These are phyloP conservation scores for Papilio gigon DNA, from an alignment of 2,888 invertebrate genomes.

Conservation along the genomic window DNA sequence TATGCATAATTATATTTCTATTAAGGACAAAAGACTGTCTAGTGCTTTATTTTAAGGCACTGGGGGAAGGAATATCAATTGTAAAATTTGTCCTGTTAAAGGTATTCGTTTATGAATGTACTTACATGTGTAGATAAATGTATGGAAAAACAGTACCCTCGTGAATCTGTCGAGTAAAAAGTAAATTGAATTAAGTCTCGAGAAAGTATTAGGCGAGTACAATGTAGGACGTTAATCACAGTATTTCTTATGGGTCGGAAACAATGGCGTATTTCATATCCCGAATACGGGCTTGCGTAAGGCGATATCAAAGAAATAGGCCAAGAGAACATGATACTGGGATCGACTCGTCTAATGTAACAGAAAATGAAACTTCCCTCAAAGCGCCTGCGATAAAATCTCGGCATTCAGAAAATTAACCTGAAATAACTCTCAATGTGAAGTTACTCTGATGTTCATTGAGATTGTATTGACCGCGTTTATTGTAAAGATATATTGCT, in stretches of 20 bases:
- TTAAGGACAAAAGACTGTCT: too few relatives aligned
- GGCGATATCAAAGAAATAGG: slow-evolving; percentile 24
- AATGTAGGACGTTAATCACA: slow-evolving; percentile 20
- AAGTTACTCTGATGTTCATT: background rate
- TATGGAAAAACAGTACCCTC: background rate
- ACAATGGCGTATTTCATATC: slow-evolving; percentile 26
- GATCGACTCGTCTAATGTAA: slow-evolving; percentile 67
- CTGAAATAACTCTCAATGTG: slow-evolving; percentile 3
- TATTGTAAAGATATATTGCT: background rate
- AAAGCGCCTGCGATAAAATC: slow-evolving; percentile 62
- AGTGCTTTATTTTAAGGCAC: too few relatives aligned
- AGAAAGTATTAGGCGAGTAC: background rate
- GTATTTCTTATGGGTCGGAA: slow-evolving; percentile 21
- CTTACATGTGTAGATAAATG: too few relatives aligned
- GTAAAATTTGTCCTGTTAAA: too few relatives aligned
- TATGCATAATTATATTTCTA: too few relatives aligned
- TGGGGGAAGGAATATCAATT: too few relatives aligned
- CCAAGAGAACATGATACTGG: slow-evolving; percentile 46
- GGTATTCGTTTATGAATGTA: too few relatives aligned
- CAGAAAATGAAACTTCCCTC: slow-evolving; percentile 73
- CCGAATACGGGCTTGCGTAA: slow-evolving; percentile 28
- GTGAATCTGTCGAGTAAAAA: background rate
- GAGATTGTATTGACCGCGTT: background rate
- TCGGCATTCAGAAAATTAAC: slow-evolving; percentile 43
- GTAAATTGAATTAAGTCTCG: background rate